Evolutionary conservation across 2,113 vertebrate species (phyloP).

Genomic region (Cheirogaleus medius): DNA sequence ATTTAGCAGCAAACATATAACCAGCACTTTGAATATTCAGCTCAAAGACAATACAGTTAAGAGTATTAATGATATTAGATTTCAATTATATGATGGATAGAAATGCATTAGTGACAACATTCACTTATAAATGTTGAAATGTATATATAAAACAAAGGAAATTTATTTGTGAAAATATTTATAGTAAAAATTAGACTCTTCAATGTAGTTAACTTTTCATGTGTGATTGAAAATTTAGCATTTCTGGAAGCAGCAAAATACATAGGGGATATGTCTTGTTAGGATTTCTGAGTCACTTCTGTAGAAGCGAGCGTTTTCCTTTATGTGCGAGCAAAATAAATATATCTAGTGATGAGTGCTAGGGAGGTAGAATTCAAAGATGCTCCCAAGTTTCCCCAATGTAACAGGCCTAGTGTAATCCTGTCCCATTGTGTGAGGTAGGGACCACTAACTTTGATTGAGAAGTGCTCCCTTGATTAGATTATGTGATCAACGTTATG

Average conservation of each 20-base stretch:
- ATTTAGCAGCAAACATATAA: background rate
- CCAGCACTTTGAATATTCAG: background rate
- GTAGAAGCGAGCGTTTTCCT: background rate
- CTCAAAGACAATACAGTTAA: background rate
- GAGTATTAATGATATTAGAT: background rate
- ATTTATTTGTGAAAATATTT: background rate
- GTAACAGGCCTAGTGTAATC: no score
- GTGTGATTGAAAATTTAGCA: background rate
- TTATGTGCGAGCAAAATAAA: background rate
- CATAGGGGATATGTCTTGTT: background rate
- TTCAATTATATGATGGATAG: background rate
- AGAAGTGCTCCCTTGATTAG: background rate
- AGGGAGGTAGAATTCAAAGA: background rate
- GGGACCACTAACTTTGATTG: background rate
- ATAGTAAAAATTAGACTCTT: background rate
- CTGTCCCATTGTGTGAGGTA: background rate
- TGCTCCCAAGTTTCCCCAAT: no score
- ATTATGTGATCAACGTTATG: background rate
- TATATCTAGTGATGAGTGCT: no score
- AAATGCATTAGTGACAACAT: background rate
- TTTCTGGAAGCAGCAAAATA: background rate
- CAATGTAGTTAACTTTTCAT: background rate
- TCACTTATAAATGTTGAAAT: background rate
- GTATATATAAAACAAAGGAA: background rate
- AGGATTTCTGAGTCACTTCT: background rate